A percentile compares a stretch with the other conserved stretches of the same genome.
Conservation (phyloP, 2,888 invertebrate species). For the Aricia artaxerxes region DNA sequence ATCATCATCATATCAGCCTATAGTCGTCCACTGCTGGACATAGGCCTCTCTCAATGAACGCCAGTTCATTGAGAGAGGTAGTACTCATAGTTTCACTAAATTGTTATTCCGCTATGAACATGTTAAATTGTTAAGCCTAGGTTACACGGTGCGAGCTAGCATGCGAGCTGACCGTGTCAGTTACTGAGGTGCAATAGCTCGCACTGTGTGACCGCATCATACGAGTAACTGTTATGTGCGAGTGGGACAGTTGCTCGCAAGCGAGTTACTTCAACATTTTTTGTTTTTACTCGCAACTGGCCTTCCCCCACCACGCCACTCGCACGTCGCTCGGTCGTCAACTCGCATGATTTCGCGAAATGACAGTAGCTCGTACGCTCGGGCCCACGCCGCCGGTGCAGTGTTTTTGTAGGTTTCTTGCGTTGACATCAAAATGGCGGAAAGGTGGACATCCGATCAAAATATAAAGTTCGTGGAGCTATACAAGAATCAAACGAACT, state of each 20-base stretch:
- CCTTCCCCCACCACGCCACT: not conserved
- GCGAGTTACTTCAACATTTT: conserved; percentile 37
- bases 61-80: no score
- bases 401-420: not conserved
- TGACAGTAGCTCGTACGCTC: conserved; percentile 19
- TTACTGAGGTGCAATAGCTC: conserved; percentile 32
- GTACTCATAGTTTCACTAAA: no score
- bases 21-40: no score
- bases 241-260: conserved; percentile 38
- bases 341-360: conserved; percentile 3
- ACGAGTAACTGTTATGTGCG: conserved; percentile 38
- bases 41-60: no score
- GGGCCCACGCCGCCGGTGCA: not conserved
- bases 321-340: not conserved
- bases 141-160: conserved; percentile 32
- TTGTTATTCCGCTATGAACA: no score
- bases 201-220: conserved; percentile 34
- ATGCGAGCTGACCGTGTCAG: conserved; percentile 32
- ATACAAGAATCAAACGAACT: conserved; percentile 32
- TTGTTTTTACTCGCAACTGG: not conserved
- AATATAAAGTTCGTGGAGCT: conserved; percentile 37
- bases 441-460: conserved; percentile 29
- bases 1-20: no score
- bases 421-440: conserved; percentile 35
- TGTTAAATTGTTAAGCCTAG: not conserved